Conservation (phyloP, 2,888 invertebrate species). For the Panopea generosa region DNA sequence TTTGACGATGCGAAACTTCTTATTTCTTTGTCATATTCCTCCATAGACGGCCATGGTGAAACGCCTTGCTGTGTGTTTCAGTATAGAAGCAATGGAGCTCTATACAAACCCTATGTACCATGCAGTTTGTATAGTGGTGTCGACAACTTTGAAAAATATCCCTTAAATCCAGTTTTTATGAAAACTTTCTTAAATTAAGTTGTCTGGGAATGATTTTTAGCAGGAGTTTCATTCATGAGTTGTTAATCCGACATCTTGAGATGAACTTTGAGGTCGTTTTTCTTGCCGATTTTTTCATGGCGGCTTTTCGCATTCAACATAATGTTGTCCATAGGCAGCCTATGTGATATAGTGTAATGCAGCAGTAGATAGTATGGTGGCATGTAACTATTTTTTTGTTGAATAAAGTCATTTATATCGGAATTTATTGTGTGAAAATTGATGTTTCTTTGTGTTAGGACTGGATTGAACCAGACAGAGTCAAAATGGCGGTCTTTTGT, state of each 20-base stretch:
- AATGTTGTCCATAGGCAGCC: conserved; percentile 36
- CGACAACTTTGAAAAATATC: conserved; percentile 62
- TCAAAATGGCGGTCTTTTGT: conserved; percentile 63
- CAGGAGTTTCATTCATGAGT: conserved; percentile 82
- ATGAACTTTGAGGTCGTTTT: conserved; percentile 81
- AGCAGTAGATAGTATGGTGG: background rate
- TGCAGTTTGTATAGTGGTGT: conserved; percentile 65
- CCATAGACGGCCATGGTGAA: conserved; percentile 63
- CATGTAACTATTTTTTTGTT: background rate
- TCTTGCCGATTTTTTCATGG: conserved; percentile 71
- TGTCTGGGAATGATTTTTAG: conserved; percentile 73
- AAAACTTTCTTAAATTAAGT: conserved; percentile 42
- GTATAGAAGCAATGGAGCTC: conserved; percentile 55
- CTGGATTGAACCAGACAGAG: conserved; percentile 59
- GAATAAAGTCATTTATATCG: too few relatives aligned
- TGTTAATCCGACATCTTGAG: conserved; percentile 74
- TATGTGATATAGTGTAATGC: conserved; percentile 8
- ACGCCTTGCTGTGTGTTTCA: conserved; percentile 51
- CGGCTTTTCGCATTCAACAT: conserved; percentile 59
- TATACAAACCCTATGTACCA: conserved; percentile 70
- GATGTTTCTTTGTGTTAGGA: conserved; percentile 53
- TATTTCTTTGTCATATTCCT: conserved; percentile 46
- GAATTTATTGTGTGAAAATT: too few relatives aligned
- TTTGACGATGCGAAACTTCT: conserved; percentile 9
- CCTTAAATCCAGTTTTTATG: conserved; percentile 37